phyloP scores from a whole-genome alignment of 1,140 invertebrate species.

The Panagrolaimus sp. region DNA sequence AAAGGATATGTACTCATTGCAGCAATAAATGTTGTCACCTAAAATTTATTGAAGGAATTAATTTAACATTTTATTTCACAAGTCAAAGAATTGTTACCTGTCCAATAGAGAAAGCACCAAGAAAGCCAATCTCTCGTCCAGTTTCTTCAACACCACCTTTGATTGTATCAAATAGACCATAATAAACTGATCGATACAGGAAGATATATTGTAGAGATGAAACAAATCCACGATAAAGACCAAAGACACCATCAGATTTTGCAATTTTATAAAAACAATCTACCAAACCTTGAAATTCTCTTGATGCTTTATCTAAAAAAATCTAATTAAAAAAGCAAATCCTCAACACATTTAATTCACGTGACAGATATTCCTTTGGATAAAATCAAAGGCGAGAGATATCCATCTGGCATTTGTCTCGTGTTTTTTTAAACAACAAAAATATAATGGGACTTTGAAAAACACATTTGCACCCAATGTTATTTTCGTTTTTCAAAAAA shows the following conservation, averaged over 20 bases:
- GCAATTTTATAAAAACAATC: constrained; percentile 57
- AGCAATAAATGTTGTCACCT: constrained; percentile 62
- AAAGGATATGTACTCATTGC: constrained; percentile 65
- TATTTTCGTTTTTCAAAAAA: too few species aligned
- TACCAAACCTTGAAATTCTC: constrained; percentile 56
- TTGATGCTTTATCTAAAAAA: constrained; percentile 29
- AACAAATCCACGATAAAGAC: constrained; percentile 59
- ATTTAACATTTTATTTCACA: constrained; percentile 20
- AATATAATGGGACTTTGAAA: not conserved
- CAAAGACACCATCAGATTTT: constrained; percentile 52
- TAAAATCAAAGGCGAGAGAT: too few species aligned
- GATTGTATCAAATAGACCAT: constrained; percentile 59
- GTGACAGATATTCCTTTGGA: too few species aligned
- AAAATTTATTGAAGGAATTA: constrained; percentile 31
- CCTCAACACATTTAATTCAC: too few species aligned
- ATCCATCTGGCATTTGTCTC: too few species aligned
- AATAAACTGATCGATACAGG: constrained; percentile 59
- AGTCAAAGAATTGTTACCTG: constrained; percentile 50
- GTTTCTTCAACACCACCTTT: constrained; percentile 69
- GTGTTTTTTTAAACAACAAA: too few species aligned
- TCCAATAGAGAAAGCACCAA: constrained; percentile 75
- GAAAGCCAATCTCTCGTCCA: constrained; percentile 71
- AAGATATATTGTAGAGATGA: constrained; percentile 61
- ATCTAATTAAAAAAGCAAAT: not conserved
- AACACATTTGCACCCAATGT: not conserved